A percentile compares a stretch with the other conserved stretches of the same genome.
phyloP scores from a whole-genome alignment of 1,140 invertebrate species.

The Hylaeus anthracinus region DNA sequence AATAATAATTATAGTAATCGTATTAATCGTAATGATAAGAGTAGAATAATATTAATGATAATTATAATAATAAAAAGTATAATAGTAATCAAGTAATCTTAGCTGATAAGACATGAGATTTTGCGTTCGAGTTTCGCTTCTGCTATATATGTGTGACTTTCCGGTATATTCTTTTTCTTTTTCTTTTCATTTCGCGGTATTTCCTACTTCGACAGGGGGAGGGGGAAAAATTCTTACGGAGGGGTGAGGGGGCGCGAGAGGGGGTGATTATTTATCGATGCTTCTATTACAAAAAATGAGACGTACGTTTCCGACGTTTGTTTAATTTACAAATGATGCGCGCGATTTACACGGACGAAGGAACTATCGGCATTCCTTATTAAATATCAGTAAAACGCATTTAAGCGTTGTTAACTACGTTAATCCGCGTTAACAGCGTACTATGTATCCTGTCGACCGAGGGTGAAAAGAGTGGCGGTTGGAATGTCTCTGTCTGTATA shows the following conservation, averaged over 20 bases:
- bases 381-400: constrained; percentile 53
- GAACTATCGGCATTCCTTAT: constrained; percentile 71
- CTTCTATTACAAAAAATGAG: constrained; percentile 73
- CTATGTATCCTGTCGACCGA: constrained; percentile 57
- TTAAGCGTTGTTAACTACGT: constrained; percentile 50
- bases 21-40: constrained; percentile 55
- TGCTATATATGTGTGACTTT: constrained; percentile 51
- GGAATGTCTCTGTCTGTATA: constrained; percentile 76
- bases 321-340: constrained; percentile 78
- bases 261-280: constrained; percentile 59
- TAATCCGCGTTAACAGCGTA: constrained; percentile 46
- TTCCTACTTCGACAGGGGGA: constrained; percentile 57
- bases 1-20: constrained; percentile 59
- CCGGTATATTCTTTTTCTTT: constrained; percentile 10
- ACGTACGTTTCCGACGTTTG: constrained; percentile 52
- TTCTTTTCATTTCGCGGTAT: constrained; percentile 46
- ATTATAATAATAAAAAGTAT: constrained; percentile 58
- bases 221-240: no score
- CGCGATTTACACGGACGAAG: constrained; percentile 78
- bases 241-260: background rate
- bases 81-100: constrained; percentile 64
- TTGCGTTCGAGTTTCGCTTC: constrained; percentile 72
- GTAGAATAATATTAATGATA: constrained; percentile 55
- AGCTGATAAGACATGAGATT: constrained; percentile 76
- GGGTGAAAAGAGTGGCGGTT: constrained; percentile 62